Evolutionary conservation across 2,888 invertebrate genomes (phyloP).

Genomic region (Cerastis rubricosa): DNA sequence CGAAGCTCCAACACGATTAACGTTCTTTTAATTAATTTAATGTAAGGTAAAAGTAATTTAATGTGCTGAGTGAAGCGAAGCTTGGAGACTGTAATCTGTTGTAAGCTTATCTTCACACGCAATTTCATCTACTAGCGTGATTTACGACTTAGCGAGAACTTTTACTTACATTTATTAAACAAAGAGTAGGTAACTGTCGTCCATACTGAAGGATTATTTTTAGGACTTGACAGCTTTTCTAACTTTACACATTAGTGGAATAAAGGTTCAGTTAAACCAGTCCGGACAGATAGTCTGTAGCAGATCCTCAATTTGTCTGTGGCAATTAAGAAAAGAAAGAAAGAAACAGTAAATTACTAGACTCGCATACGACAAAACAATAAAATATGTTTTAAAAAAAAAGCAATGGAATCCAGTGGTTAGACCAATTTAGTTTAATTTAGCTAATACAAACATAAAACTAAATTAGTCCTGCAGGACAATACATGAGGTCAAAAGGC

Average conservation of each 20-base stretch:
- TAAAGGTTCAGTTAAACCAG: not conserved
- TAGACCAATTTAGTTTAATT: too few relatives aligned
- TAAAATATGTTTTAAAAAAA: too few relatives aligned
- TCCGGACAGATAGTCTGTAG: not conserved
- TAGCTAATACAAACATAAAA: too few relatives aligned
- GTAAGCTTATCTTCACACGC: conserved; percentile 35
- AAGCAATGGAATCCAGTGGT: too few relatives aligned
- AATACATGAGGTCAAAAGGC: too few relatives aligned
- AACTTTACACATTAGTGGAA: not conserved
- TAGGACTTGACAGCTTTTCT: not conserved
- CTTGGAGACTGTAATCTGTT: conserved; percentile 37
- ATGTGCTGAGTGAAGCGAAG: conserved; percentile 8
- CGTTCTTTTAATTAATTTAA: conserved; percentile 24
- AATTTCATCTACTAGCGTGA: conserved; percentile 41
- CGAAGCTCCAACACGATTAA: not conserved
- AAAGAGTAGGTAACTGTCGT: conserved; percentile 9
- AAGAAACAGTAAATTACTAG: too few relatives aligned
- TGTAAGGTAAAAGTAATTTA: not conserved
- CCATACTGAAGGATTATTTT: not conserved
- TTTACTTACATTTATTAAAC: conserved; percentile 38
- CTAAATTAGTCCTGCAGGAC: too few relatives aligned
- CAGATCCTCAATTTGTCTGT: not conserved
- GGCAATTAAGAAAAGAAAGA: too few relatives aligned
- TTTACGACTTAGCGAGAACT: conserved; percentile 25
- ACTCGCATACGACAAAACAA: too few relatives aligned